Conservation (phyloP, 30 jellyfish, hydroid and myxozoan genomes). For the Turritopsis dohrnii region DNA sequence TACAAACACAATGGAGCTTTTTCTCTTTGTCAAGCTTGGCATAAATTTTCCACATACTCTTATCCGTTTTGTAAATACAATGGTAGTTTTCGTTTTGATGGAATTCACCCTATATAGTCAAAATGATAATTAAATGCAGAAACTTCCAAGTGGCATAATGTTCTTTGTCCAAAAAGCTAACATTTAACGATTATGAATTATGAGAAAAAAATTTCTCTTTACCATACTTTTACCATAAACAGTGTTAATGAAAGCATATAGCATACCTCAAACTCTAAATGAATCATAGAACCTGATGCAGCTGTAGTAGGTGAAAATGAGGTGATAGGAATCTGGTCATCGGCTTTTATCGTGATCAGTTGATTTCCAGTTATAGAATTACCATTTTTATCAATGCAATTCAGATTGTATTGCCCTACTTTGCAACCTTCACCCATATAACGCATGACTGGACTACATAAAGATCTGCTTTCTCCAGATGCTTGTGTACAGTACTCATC, state of each 20-base stretch:
- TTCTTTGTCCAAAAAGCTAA: too few relatives aligned
- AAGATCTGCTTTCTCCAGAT: neutral
- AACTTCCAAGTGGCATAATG: too few relatives aligned
- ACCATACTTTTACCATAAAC: too few relatives aligned
- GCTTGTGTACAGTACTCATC: too few relatives aligned
- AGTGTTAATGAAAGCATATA: neutral
- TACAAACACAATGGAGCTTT: neutral
- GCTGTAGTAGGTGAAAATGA: neutral
- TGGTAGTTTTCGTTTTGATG: neutral
- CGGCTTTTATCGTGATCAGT: neutral
- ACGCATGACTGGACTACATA: neutral
- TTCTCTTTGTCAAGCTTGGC: neutral
- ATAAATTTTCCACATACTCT: neutral
- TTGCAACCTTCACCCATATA: neutral
- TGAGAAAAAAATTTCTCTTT: too few relatives aligned
- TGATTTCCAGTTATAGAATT: neutral
- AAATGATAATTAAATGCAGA: too few relatives aligned
- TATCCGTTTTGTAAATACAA: neutral
- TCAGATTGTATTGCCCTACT: neutral
- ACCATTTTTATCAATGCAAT: neutral
- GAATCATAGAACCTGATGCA: neutral
- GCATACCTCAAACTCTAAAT: neutral
- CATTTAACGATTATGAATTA: too few relatives aligned
- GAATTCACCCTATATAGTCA: neutral
- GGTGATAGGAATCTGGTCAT: neutral